Base-by-base conservation (phyloP, 2,797 vertebrate genomes). In the Ciconia nigra region DNA sequence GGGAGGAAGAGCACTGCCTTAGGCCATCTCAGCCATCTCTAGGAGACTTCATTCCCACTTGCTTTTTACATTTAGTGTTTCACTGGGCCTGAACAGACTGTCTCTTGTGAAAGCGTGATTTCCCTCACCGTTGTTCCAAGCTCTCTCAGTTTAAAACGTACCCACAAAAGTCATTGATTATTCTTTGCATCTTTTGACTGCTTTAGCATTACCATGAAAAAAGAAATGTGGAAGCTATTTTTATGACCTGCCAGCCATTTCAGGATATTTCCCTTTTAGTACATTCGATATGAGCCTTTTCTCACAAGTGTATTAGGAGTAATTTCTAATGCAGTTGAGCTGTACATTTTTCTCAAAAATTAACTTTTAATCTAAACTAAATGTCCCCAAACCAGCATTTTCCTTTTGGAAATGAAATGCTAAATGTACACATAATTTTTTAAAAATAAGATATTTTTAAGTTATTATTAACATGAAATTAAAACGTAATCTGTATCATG, bases 91-190 rank as follows among this genome's bases (percentile, higher is more conserved):
- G 54, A 79, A 42, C 13, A 35, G 44, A 33, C 10, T 25, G 8
- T 24, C 14, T 74, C 33, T 58, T 1, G 0, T 2, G 13, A 82
- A 42, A 79, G 14, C 0, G 0, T 25, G 24, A 58, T 79, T 93
- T 65, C 28, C 20, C 24, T 42, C 51, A 66, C 19, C 0, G 1
- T 35, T 33, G 25, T 69, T 87, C 44, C 33, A 65, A 35, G 47
- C 10, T 42, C 10, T 73, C 5, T 86, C 70, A 35, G 5, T 58
- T 61, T 76, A 79, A 93, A 55, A 26, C 22, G 7, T n/a, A 42
- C 5, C 25, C 19, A 42, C 5, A 58, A 51, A 89, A 29, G 8
- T 46, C 14, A 47, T 11, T 47, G 57, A 63, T 29, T 49, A 13
- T 2, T 0, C 29, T 82, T 87, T 79, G 24, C 10, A 44, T 82